A percentile compares a stretch with the other conserved stretches of the same genome.
Conservation (phyloP, 2,797 vertebrate species). For the Echiichthys vipera region DNA sequence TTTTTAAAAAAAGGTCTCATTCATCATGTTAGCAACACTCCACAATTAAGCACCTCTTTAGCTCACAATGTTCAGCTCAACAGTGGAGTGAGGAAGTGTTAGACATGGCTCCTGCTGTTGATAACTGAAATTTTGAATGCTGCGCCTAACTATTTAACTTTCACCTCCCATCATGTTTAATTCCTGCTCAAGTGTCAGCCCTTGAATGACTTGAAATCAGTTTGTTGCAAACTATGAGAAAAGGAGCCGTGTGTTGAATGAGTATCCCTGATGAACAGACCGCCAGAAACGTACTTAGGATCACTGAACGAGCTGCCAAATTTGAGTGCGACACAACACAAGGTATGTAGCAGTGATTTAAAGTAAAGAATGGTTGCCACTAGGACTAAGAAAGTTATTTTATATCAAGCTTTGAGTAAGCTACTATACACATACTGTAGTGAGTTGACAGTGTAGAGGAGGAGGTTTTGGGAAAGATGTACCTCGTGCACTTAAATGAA, state of each 20-base stretch:
- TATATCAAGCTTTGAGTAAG: constrained; percentile 25
- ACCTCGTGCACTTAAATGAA: constrained; percentile 32
- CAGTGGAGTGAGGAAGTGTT: constrained; percentile 43
- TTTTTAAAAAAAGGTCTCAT: constrained; percentile 34
- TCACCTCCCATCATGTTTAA: constrained; percentile 53
- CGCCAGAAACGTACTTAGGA: constrained; percentile 27
- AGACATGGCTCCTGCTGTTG: constrained; percentile 40
- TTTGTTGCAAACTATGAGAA: constrained; percentile 46
- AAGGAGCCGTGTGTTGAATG: constrained; percentile 21
- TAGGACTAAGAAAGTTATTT: neutral
- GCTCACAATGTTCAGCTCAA: constrained; percentile 22
- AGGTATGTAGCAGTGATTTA: constrained; percentile 21
- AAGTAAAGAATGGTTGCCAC: constrained; percentile 43
- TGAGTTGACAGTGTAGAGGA: constrained; percentile 21
- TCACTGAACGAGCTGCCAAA: constrained; percentile 46
- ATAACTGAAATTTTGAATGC: constrained; percentile 56
- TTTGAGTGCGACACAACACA: constrained; percentile 25
- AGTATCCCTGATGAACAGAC: constrained; percentile 39
- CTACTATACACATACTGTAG: neutral
- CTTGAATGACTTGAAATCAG: constrained; percentile 43
- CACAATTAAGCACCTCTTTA: constrained; percentile 54
- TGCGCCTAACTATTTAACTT: constrained; percentile 43
- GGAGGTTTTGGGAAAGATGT: constrained; percentile 30
- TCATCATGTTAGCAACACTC: constrained; percentile 37
- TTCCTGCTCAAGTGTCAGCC: constrained; percentile 46